Evolutionary conservation across 2,888 invertebrate species (phyloP), one percentile per base, ranked within the genome.

Genomic region (Hesperia comma): DNA sequence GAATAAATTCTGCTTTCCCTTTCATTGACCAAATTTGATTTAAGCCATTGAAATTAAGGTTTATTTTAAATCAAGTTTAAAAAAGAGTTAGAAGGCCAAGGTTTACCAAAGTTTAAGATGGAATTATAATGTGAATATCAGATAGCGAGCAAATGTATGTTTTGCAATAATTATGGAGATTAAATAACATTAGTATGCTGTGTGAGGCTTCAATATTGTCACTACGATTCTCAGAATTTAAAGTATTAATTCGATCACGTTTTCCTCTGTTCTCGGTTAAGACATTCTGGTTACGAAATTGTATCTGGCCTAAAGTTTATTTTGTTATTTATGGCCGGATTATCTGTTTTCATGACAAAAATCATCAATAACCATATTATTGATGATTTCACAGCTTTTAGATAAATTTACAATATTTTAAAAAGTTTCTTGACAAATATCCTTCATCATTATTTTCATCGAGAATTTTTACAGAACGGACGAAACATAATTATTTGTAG

Each of bases 191-290:
- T 49, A 49, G 19, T 19, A 49, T 49, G 49, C 49, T 49, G 19
- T 10, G 19, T 49, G 19, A 19, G 19, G 49, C 17, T 49, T 49
- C 10, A 49, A 19, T 19, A 19, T 49, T 17, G n/a, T 49, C 49
- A 49, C 49, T 10, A 19, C 19, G 49, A 19, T 49, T 49, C 49
- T 49, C 49, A 19, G 49, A 49, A 49, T 19, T 49, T 49, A 19
- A 49, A 49, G 57, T 54, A 56, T 60, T 49, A 19, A 49, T 49
- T 19, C 49, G n/a, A 60, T 66, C 70, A 73, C 64, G 64, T 69
- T 61, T 69, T 55, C 41, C 15, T 69, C 19, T 49, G 3, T 49
- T 10, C 5, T 19, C 37, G 37, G 53, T 60, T 54, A 61, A 61
- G 10, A 49, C 19, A 19, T 19, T 49, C 19, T 19, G 49, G 7